Percentiles rank a stretch among this genome's conserved stretches.
Evolutionary conservation across 2,113 vertebrate species (phyloP).

Genomic region (Suncus etruscus): DNA sequence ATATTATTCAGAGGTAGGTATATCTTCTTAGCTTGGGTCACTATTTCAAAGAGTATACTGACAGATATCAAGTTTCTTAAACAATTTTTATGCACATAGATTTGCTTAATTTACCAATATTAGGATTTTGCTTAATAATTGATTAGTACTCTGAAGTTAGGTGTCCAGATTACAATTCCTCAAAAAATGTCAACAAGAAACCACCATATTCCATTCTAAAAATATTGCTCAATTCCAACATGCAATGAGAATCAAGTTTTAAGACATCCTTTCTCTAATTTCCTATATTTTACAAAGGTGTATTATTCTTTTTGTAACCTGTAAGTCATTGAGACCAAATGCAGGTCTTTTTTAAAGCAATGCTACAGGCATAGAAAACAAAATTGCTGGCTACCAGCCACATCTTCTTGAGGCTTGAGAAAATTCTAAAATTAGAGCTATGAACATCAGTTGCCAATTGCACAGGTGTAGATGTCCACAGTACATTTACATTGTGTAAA

Average conservation of each 20-base stretch:
- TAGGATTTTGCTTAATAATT: slow-evolving; percentile 48
- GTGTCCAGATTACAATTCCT: slow-evolving; percentile 51
- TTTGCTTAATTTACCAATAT: slow-evolving; percentile 51
- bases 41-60: not conserved
- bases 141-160: slow-evolving; percentile 23
- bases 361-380: slow-evolving; percentile 58
- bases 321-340: slow-evolving; percentile 21
- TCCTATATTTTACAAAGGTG: slow-evolving; percentile 52
- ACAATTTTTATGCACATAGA: slow-evolving; percentile 34
- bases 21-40: not conserved
- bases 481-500: slow-evolving; percentile 58
- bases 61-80: slow-evolving; percentile 36
- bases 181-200: slow-evolving; percentile 56
- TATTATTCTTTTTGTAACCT: slow-evolving; percentile 36
- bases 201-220: slow-evolving; percentile 9
- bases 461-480: slow-evolving; percentile 43
- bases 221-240: slow-evolving; percentile 1
- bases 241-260: slow-evolving; percentile 35
- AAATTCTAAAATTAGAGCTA: slow-evolving; percentile 70
- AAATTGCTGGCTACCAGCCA: slow-evolving; percentile 41
- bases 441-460: slow-evolving; percentile 10
- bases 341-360: slow-evolving; percentile 61
- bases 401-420: slow-evolving; percentile 62
- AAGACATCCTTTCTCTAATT: slow-evolving; percentile 37
- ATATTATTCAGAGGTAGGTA: not conserved